Conservation (phyloP, 1,140 invertebrate genomes). For the Meloidogyne floridensis region DNA sequence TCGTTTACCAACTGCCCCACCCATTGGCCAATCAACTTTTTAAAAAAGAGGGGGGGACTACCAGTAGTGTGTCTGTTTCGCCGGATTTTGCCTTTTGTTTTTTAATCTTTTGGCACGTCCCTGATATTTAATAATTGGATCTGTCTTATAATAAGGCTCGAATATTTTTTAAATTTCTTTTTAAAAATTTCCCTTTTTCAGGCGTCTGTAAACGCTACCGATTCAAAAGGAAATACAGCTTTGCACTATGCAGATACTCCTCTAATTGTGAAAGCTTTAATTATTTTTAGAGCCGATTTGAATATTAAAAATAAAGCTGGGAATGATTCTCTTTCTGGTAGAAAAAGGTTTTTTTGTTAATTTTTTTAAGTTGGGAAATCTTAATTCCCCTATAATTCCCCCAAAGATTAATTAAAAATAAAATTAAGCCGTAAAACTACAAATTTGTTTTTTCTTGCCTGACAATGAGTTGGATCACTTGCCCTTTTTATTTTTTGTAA, state of each 20-base stretch:
- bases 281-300: slow-evolving; percentile 34
- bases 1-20: no score
- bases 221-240: slow-evolving; percentile 33
- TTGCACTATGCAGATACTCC: slow-evolving; percentile 34
- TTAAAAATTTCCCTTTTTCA: slow-evolving; percentile 18
- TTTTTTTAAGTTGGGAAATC: not conserved
- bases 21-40: no score
- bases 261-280: slow-evolving; percentile 37
- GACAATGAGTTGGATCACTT: not conserved
- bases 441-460: not conserved
- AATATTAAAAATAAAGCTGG: slow-evolving; percentile 36
- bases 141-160: no score
- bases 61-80: no score
- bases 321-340: slow-evolving; percentile 6
- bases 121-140: no score
- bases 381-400: not conserved
- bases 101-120: no score
- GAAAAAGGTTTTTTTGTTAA: slow-evolving; percentile 25
- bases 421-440: not conserved
- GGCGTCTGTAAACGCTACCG: slow-evolving; percentile 21
- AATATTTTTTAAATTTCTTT: no score
- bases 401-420: not conserved
- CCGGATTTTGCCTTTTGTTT: no score
- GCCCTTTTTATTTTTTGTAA: not conserved
- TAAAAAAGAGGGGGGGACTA: no score